Evolutionary conservation across 2,113 vertebrate genomes (phyloP).

Genomic region (Delphinus delphis): DNA sequence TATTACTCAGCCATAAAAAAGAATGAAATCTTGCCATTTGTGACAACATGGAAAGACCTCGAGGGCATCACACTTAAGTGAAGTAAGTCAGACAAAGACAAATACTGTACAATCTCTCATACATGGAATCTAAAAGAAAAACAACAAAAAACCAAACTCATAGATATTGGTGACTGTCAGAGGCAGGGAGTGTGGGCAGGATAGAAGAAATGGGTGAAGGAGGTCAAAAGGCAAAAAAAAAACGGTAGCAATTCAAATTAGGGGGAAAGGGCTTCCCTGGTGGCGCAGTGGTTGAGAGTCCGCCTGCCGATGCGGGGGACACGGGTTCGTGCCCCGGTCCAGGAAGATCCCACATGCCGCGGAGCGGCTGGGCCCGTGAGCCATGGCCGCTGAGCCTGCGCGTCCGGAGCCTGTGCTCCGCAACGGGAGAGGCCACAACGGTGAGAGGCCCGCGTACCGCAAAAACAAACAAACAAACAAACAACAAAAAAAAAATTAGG

Average conservation of each 20-base stretch:
- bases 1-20: neutral
- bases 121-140: neutral
- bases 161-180: neutral
- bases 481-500: neutral
- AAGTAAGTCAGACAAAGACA: neutral
- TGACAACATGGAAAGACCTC: neutral
- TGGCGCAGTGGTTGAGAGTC: too few relatives aligned
- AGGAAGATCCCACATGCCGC: too few relatives aligned
- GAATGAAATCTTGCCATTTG: neutral
- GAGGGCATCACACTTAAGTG: neutral
- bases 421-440: too few relatives aligned
- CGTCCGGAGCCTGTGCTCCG: too few relatives aligned
- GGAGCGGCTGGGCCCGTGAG: too few relatives aligned
- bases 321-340: too few relatives aligned
- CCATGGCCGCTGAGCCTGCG: too few relatives aligned
- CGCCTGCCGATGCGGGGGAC: too few relatives aligned
- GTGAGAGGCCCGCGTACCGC: too few relatives aligned
- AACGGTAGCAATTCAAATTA: neutral
- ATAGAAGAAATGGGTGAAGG: neutral
- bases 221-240: neutral
- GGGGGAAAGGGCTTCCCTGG: neutral
- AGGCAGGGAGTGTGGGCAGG: neutral
- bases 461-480: too few relatives aligned
- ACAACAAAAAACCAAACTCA: too few relatives aligned
- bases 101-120: neutral